These are phyloP conservation scores for Rugalucina vietnamica DNA, from an alignment of 2,888 invertebrate species.

Conservation along the genomic window DNA sequence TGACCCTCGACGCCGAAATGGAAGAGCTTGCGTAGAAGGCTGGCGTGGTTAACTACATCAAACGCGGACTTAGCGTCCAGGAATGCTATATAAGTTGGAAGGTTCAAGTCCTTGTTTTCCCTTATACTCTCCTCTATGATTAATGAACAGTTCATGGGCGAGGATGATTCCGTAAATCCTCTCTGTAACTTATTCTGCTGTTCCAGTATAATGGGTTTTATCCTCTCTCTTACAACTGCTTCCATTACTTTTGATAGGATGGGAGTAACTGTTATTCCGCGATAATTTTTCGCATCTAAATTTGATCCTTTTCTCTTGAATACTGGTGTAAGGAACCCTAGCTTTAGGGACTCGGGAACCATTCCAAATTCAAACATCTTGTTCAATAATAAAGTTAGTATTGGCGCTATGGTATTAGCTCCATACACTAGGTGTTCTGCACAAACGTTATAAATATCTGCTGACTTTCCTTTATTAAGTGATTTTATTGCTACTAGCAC, in stretches of 20 bases:
- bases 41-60: conserved; percentile 26
- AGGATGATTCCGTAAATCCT: conserved; percentile 17
- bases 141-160: conserved; percentile 11
- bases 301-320: background rate
- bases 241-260: conserved; percentile 12
- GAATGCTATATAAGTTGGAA: background rate
- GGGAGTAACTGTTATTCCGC: conserved; percentile 4
- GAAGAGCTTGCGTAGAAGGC: conserved; percentile 29
- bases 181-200: conserved; percentile 22
- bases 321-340: conserved; percentile 2
- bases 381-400: background rate
- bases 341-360: background rate
- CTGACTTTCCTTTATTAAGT: conserved; percentile 3
- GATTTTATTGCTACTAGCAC: background rate
- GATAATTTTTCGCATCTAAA: background rate
- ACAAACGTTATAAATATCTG: background rate
- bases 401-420: background rate
- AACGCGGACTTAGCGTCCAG: conserved; percentile 40
- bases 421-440: conserved; percentile 2
- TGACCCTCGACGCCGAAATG: background rate
- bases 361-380: background rate
- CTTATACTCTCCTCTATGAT: conserved; percentile 27
- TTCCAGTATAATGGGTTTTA: background rate
- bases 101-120: background rate
- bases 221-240: background rate